Percentiles rank a stretch among this genome's conserved stretches.
These are phyloP conservation scores for Shinisaurus crocodilurus DNA, from an alignment of 2,113 vertebrate genomes.

Conservation along the genomic window DNA sequence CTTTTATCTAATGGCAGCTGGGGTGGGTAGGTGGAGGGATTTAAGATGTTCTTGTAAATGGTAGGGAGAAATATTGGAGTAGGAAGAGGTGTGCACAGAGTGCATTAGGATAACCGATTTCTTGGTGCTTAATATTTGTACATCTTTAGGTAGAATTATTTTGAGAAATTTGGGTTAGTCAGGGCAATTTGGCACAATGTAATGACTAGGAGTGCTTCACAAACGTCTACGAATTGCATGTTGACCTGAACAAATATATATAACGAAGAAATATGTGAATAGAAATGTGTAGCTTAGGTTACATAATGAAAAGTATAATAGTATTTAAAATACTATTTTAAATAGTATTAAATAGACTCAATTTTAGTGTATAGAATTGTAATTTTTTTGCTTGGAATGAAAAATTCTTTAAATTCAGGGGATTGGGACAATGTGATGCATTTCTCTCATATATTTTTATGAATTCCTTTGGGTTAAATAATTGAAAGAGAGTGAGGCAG, in stretches of 20 bases:
- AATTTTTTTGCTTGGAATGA: not conserved
- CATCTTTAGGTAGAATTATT: not conserved
- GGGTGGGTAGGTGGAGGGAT: not conserved
- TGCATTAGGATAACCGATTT: not conserved
- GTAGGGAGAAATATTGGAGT: not conserved
- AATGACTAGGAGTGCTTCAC: not conserved
- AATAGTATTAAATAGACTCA: not conserved
- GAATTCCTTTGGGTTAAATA: not conserved
- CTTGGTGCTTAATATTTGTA: not conserved
- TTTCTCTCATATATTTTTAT: not conserved
- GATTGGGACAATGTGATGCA: not conserved
- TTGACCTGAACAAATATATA: not conserved
- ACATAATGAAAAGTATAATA: not conserved
- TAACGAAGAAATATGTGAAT: not conserved
- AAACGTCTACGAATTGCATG: not conserved
- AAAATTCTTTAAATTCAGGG: not conserved
- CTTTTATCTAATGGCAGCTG: not conserved
- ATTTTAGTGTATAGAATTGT: not conserved
- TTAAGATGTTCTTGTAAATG: not conserved
- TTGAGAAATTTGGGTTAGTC: not conserved
- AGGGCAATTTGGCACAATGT: not conserved
- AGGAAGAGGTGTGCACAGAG: no score
- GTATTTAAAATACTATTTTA: slow-evolving; percentile 33
- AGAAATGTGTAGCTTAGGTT: slow-evolving; percentile 9
- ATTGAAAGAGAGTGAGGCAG: not conserved